A percentile compares a stretch with the other conserved stretches of the same genome.
Conservation (phyloP, 2,888 invertebrate species). For the Leptinotarsa tumamoca region DNA sequence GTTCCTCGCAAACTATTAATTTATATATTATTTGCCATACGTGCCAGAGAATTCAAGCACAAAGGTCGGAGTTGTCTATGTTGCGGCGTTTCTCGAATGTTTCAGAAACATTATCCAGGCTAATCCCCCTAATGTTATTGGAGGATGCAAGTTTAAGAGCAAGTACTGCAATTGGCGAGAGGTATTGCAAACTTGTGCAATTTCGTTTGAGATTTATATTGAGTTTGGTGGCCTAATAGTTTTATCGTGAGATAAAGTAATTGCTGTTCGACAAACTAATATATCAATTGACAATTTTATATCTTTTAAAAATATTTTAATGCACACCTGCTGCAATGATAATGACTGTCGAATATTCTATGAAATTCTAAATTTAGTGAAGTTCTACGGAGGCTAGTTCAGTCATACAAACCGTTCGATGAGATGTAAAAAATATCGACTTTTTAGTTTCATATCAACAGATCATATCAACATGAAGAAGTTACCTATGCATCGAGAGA, state of each 20-base stretch:
- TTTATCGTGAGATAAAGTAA: constrained; percentile 17
- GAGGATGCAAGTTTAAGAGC: constrained; percentile 22
- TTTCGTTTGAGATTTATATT: constrained; percentile 18
- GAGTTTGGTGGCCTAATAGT: constrained; percentile 19
- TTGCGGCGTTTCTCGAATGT: constrained; percentile 30
- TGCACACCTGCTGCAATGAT: neutral
- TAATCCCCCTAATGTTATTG: constrained; percentile 28
- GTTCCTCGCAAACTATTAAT: constrained; percentile 10
- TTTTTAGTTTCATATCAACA: no score
- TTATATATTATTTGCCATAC: constrained; percentile 20
- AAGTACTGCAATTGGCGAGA: constrained; percentile 14
- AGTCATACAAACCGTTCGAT: no score
- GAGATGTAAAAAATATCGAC: no score
- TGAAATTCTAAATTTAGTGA: no score
- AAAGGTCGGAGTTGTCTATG: constrained; percentile 22
- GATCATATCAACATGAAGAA: no score
- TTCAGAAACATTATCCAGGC: constrained; percentile 23
- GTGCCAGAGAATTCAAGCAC: constrained; percentile 18
- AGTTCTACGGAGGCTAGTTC: neutral
- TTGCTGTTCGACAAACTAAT: constrained; percentile 3
- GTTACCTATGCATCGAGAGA: no score
- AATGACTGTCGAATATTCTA: neutral
- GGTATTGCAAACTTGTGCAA: constrained; percentile 23
- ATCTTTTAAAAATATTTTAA: constrained; percentile 12
- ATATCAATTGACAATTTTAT: neutral